phyloP scores from a whole-genome alignment of 2,113 vertebrate genomes.

The Furnarius figulus region DNA sequence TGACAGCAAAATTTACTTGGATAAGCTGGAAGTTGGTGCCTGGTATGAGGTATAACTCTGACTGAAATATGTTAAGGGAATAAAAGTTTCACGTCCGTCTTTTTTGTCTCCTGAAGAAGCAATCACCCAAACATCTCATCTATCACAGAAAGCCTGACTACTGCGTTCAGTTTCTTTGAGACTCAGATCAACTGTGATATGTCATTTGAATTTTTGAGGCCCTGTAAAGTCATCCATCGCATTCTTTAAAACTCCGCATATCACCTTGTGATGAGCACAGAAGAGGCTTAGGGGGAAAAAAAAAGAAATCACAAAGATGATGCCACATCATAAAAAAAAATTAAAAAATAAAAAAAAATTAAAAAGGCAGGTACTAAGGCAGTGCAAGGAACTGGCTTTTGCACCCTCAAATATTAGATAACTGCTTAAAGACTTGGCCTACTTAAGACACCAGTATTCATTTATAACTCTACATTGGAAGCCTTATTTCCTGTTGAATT shows the following conservation, averaged over 20 bases:
- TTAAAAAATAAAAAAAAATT: no score
- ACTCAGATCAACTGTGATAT: slow-evolving; percentile 29
- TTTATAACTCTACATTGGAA: not conserved
- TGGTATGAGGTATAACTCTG: not conserved
- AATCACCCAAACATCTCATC: slow-evolving; percentile 21
- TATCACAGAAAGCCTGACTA: slow-evolving; percentile 1
- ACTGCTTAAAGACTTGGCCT: not conserved
- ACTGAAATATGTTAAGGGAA: not conserved
- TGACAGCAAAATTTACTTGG: not conserved
- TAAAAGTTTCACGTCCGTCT: not conserved
- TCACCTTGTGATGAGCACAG: not conserved
- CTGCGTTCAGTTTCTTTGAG: slow-evolving; percentile 33
- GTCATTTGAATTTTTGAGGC: slow-evolving; percentile 50
- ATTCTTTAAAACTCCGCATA: slow-evolving; percentile 47
- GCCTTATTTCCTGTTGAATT: not conserved
- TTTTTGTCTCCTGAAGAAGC: not conserved
- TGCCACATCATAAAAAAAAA: not conserved
- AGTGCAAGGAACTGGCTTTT: not conserved
- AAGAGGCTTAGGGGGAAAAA: not conserved
- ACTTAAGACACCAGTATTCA: not conserved
- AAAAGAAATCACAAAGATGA: not conserved
- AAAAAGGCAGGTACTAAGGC: not conserved
- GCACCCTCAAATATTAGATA: not conserved
- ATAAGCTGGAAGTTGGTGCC: not conserved
- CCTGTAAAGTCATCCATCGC: slow-evolving; percentile 61